Base-by-base conservation (phyloP, 2,888 invertebrate species). In the Tachina lurida region DNA sequence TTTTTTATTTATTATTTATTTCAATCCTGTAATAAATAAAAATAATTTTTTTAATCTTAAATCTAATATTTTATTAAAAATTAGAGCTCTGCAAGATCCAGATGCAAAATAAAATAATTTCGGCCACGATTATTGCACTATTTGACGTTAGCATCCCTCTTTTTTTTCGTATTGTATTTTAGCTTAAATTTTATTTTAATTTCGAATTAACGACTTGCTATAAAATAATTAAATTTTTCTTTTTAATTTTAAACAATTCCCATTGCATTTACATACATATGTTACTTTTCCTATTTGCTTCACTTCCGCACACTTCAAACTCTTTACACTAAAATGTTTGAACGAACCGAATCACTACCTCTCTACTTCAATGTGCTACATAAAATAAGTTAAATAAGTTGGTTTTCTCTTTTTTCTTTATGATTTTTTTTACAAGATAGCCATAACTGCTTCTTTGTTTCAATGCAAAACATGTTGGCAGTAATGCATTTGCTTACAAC, bases 361-460 rank as follows among this genome's bases (percentile, higher is more conserved):
- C 10, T 67, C 52, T 43, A 45, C 15, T 17, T 22, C 12, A 39
- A 47, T 68, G 7, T 63, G 8, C n/a, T 41, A 47, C 3, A 41
- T 43, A 65, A 67, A 79, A 73, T 74, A n/a, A 39, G 74, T 67
- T 58, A 39, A 63, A 54, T 71, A 45, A 71, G 56, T 19, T 65
- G 10, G 47, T 54, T 45, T 67, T 58, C n/a, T 45, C 31, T 45
- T 58, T 58, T 60, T 65, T 15, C 17, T 19, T 41, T 54, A 63
- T 45, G 15, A 4, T 2, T 63, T 68, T 68, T 19, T 31, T 5
- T 31, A 45, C n/a, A 62, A 81, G 54, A 82, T 70, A 54, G 43
- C 67, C 73, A 73, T 74, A 54, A 84, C 43, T 22, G 60, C 17
- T 73, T 45, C 77, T 84, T 62, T 78, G 82, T 49, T 58, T 45